phyloP scores from a whole-genome alignment of 2,113 vertebrate species.

The Cathartes aura region DNA sequence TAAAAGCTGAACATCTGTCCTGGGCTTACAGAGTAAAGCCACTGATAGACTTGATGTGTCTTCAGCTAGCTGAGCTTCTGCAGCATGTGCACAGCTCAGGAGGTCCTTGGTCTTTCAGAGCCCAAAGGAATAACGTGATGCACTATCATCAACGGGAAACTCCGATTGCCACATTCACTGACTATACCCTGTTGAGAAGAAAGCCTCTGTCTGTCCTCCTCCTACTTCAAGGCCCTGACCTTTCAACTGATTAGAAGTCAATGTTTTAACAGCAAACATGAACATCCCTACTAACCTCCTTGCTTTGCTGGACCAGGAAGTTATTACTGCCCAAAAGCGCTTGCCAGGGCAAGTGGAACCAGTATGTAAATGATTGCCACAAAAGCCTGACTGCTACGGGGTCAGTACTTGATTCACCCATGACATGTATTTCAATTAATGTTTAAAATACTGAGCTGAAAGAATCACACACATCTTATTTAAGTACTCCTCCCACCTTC shows the following conservation, averaged over 20 bases:
- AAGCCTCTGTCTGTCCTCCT: not conserved
- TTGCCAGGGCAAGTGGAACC: not conserved
- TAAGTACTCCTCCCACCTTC: not conserved
- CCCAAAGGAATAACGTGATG: rapidly evolving
- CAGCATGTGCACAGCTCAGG: not conserved
- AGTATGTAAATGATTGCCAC: not conserved
- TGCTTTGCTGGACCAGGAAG: not conserved
- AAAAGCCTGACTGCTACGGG: rapidly evolving
- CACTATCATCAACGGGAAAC: rapidly evolving
- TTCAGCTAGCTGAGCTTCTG: not conserved
- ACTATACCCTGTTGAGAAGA: not conserved
- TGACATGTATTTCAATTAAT: not conserved
- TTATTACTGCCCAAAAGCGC: not conserved
- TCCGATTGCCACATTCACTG: not conserved
- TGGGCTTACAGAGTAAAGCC: not conserved
- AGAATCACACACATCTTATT: not conserved
- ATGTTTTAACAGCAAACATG: not conserved
- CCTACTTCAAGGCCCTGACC: not conserved
- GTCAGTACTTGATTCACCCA: not conserved
- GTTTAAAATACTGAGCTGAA: not conserved
- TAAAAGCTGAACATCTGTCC: not conserved
- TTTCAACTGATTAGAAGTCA: not conserved
- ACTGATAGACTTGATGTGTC: not conserved
- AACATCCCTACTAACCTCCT: not conserved
- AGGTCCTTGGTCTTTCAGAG: not conserved